Evolutionary conservation across 2,888 invertebrate species (phyloP).

Genomic region (Nymphalis urticae): DNA sequence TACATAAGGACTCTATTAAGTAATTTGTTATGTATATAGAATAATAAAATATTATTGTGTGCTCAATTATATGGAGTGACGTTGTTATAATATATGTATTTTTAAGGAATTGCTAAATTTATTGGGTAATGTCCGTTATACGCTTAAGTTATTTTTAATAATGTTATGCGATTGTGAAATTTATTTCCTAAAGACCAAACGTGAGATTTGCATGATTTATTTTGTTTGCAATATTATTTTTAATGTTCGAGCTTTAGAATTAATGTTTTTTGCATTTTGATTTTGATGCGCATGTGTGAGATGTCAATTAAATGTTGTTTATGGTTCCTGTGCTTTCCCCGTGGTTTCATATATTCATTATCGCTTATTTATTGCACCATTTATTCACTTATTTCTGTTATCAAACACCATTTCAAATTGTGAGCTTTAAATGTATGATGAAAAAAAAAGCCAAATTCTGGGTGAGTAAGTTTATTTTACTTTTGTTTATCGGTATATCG

Average conservation of each 20-base stretch:
- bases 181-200: constrained; percentile 81
- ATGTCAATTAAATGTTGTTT: constrained; percentile 51
- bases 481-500: constrained; percentile 10
- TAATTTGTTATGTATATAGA: constrained; percentile 9
- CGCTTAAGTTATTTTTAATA: constrained; percentile 49
- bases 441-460: constrained; percentile 13
- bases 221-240: constrained; percentile 64
- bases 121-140: constrained; percentile 67
- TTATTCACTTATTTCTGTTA: constrained; percentile 47
- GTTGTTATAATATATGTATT: constrained; percentile 52
- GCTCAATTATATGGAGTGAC: constrained; percentile 61
- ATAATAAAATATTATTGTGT: constrained; percentile 27
- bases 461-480: constrained; percentile 19
- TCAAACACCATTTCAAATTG: constrained; percentile 17
- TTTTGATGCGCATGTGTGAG: constrained; percentile 78
- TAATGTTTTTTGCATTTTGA: constrained; percentile 62
- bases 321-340: constrained; percentile 68
- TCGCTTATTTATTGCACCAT: constrained; percentile 74
- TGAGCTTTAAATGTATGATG: constrained; percentile 52
- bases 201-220: constrained; percentile 76
- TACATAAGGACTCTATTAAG: neutral
- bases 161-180: constrained; percentile 57
- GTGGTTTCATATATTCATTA: constrained; percentile 80
- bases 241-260: constrained; percentile 61
- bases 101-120: constrained; percentile 78